Conservation (phyloP, 2,888 invertebrate genomes). For the Sphaerophoria taeniata region DNA sequence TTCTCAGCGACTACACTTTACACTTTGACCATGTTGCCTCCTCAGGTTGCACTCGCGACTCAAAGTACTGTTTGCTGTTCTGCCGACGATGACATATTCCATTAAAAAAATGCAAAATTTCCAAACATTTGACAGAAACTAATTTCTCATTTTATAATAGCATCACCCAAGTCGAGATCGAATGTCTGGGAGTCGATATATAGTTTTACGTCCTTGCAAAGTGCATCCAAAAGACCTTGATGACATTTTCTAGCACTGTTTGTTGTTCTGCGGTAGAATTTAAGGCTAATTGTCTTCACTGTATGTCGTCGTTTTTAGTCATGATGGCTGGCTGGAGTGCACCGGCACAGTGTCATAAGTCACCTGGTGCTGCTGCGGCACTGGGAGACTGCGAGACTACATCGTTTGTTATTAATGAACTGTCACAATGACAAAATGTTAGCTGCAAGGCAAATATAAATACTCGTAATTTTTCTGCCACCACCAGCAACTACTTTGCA, state of each 20-base stretch:
- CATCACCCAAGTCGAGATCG: constrained; percentile 17
- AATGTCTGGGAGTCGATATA: constrained; percentile 48
- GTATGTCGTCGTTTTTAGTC: not conserved
- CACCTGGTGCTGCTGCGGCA: constrained; percentile 54
- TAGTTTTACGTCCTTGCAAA: constrained; percentile 66
- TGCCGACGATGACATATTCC: constrained; percentile 42
- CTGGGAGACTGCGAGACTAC: not conserved
- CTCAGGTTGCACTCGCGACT: constrained; percentile 20
- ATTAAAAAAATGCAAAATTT: constrained; percentile 49
- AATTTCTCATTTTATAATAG: constrained; percentile 57
- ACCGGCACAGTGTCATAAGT: constrained; percentile 69
- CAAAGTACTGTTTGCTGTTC: constrained; percentile 66
- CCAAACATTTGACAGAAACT: constrained; percentile 52
- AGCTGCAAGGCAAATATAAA: constrained; percentile 68
- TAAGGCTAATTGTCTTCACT: constrained; percentile 22
- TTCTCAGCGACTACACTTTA: not conserved
- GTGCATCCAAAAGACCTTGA: constrained; percentile 69
- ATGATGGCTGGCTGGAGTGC: constrained; percentile 23
- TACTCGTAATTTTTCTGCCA: constrained; percentile 43
- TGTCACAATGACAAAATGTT: constrained; percentile 71
- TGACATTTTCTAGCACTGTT: constrained; percentile 54
- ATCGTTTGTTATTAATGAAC: constrained; percentile 69
- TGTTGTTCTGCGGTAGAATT: constrained; percentile 10
- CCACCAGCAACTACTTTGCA: constrained; percentile 44
- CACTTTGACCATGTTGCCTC: not conserved